Evolutionary conservation across 1,140 invertebrate species (phyloP).

Genomic region (Hormaphis cornu): DNA sequence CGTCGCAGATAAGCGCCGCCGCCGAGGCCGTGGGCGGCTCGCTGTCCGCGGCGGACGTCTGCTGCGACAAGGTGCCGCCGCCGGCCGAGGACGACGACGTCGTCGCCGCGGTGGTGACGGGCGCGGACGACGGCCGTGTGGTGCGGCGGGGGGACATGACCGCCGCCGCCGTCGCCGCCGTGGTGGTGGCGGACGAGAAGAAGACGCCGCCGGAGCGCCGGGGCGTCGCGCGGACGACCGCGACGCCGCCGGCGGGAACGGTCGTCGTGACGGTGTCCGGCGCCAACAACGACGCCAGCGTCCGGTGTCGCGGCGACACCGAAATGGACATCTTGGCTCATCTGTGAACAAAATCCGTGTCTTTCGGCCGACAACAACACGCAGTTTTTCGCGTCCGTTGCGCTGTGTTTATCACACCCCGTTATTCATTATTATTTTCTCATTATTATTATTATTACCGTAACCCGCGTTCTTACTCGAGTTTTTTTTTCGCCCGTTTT

Average conservation of each 20-base stretch:
- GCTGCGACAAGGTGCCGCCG: conserved; percentile 23
- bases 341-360: conserved; percentile 40
- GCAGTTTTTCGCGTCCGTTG: neutral
- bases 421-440: neutral
- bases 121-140: conserved; percentile 2
- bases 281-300: conserved; percentile 40
- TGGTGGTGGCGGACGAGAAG: neutral
- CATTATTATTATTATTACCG: neutral
- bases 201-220: neutral
- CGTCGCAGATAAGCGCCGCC: conserved; percentile 40
- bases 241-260: conserved; percentile 44
- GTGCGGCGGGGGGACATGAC: too few species aligned
- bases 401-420: neutral
- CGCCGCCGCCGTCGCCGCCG: neutral
- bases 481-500: neutral
- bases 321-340: conserved; percentile 52
- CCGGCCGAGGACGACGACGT: conserved; percentile 3
- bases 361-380: neutral
- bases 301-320: conserved; percentile 38
- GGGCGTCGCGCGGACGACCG: conserved; percentile 44
- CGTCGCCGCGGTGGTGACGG: conserved; percentile 39
- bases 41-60: neutral
- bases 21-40: conserved; percentile 36
- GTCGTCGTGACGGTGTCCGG: conserved; percentile 49
- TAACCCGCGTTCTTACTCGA: neutral